phyloP scores from a whole-genome alignment of 2,888 invertebrate species.

The Drosophila nigricruria region DNA sequence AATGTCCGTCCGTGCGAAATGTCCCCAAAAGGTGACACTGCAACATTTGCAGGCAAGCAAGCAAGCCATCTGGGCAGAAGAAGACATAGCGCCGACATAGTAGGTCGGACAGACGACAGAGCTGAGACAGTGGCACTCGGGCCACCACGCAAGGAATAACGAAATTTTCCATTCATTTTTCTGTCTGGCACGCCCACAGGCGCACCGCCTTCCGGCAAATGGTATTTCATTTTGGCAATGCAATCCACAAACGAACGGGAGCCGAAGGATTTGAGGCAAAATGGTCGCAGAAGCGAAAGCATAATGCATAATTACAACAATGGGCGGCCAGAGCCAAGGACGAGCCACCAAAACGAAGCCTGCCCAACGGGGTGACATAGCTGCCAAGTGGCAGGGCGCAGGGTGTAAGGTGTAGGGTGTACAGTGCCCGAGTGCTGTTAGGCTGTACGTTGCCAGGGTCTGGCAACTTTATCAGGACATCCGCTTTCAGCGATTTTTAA shows the following conservation, averaged over 20 bases:
- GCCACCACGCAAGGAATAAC: slow-evolving; percentile 19
- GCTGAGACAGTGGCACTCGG: not conserved
- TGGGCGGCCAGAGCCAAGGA: slow-evolving; percentile 60
- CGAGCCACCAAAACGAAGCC: slow-evolving; percentile 52
- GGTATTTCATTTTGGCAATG: slow-evolving; percentile 48
- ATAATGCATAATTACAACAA: slow-evolving; percentile 79
- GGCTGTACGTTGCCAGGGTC: slow-evolving; percentile 51
- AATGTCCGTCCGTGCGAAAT: slow-evolving; percentile 39
- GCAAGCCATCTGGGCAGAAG: slow-evolving; percentile 28
- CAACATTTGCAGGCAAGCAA: slow-evolving; percentile 32
- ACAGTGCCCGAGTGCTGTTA: too few relatives aligned
- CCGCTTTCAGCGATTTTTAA: slow-evolving; percentile 81
- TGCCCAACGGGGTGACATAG: slow-evolving; percentile 44
- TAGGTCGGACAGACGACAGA: not conserved
- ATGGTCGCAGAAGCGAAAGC: slow-evolving; percentile 46
- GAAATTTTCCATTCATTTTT: slow-evolving; percentile 11
- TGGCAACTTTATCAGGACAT: slow-evolving; percentile 78
- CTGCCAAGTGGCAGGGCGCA: slow-evolving; percentile 15
- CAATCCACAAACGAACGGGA: slow-evolving; percentile 42
- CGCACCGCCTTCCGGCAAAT: slow-evolving; percentile 20
- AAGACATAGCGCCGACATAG: slow-evolving; percentile 19
- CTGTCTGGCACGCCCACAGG: slow-evolving; percentile 10
- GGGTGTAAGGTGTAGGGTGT: not conserved
- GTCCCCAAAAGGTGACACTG: slow-evolving; percentile 42
- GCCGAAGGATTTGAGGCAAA: slow-evolving; percentile 40